Evolutionary conservation across 2,113 vertebrate species (phyloP).

Genomic region (Psittacus erithacus): DNA sequence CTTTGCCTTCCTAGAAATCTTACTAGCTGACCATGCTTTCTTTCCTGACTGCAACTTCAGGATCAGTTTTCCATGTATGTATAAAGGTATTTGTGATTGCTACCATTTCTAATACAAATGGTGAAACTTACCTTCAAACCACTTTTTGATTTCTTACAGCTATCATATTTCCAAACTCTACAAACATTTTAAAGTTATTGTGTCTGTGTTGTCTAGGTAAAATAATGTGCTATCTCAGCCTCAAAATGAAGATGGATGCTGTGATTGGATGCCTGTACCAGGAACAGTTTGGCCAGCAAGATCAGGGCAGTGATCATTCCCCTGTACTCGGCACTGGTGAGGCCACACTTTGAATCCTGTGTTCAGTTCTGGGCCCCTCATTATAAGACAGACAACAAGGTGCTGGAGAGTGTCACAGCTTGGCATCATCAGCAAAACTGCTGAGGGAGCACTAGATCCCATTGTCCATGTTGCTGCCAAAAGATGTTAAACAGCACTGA

Average conservation of each 20-base stretch:
- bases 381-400: not conserved
- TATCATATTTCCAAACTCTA: not conserved
- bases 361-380: not conserved
- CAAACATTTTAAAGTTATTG: accelerated
- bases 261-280: not conserved
- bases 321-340: not conserved
- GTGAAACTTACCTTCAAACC: not conserved
- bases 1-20: not conserved
- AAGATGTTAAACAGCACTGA: not conserved
- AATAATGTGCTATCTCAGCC: not conserved
- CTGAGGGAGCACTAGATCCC: not conserved
- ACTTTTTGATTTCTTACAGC: not conserved
- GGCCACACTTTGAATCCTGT: accelerated
- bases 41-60: not conserved
- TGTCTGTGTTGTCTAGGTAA: not conserved
- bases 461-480: not conserved
- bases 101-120: not conserved
- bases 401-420: accelerated
- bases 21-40: not conserved
- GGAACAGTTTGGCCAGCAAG: not conserved
- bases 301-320: not conserved
- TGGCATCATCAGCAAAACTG: not conserved
- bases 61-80: not conserved
- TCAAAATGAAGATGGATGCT: not conserved
- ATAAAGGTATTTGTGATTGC: not conserved